Conservation (phyloP, 2,113 vertebrate species). For the Cygnus buccinator region DNA sequence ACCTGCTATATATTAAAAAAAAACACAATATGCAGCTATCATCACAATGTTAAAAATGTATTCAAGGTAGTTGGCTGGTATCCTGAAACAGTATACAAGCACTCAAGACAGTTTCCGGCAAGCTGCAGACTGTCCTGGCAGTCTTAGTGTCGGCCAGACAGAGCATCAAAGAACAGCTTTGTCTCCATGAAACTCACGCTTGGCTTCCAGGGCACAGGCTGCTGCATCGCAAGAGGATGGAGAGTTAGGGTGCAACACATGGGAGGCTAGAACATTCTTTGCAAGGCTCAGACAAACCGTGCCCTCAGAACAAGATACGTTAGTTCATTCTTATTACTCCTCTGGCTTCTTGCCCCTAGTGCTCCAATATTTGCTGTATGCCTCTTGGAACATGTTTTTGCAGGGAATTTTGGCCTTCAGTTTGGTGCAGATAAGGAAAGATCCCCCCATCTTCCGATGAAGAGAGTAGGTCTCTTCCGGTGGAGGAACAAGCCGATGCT, state of each 20-base stretch:
- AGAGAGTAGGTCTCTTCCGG: conserved; percentile 97
- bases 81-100: conserved; percentile 19
- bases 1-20: not conserved
- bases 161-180: conserved; percentile 7
- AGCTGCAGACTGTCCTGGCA: not conserved
- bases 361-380: conserved; percentile 88
- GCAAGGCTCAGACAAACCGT: conserved; percentile 7
- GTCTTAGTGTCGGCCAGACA: not conserved
- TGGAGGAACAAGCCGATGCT: conserved; percentile 90
- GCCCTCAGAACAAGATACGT: not conserved
- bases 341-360: conserved; percentile 61
- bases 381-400: conserved; percentile 88
- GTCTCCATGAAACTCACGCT: not conserved
- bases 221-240: conserved; percentile 32
- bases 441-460: conserved; percentile 98
- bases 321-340: conserved; percentile 23
- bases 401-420: conserved; percentile 89
- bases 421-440: conserved; percentile 97
- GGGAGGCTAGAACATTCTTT: conserved; percentile 15
- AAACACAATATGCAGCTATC: conserved; percentile 9
- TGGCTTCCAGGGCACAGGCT: conserved; percentile 28
- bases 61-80: not conserved
- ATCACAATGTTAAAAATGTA: not conserved
- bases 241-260: not conserved
- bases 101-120: not conserved